phyloP scores from a whole-genome alignment of 2,888 invertebrate genomes.

The Idaea straminata region DNA sequence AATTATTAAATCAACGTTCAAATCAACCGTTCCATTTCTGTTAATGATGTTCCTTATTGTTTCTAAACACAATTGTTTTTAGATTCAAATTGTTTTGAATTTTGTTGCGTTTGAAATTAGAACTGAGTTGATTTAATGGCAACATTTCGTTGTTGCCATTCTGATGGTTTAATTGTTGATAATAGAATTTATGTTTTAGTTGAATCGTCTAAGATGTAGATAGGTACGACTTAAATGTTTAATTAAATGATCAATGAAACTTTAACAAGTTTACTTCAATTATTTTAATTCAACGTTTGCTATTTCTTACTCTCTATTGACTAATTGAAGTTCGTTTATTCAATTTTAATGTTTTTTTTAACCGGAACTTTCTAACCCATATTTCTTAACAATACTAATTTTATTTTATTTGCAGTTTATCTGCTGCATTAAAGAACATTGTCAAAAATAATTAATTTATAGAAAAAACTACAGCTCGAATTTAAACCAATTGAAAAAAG shows the following conservation, averaged over 20 bases:
- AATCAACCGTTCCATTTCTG: slow-evolving; percentile 1
- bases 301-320: neutral
- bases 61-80: neutral
- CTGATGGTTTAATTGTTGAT: neutral
- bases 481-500: no score
- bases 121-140: neutral
- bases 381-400: neutral
- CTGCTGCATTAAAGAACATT: no score
- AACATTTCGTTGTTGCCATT: neutral
- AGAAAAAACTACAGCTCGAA: no score
- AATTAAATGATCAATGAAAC: neutral
- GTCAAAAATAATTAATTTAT: no score
- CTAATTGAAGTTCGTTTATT: neutral
- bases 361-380: neutral
- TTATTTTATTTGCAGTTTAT: no score
- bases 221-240: neutral
- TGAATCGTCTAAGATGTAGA: neutral
- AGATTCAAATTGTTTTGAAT: neutral
- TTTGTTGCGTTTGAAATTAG: slow-evolving; percentile 1
- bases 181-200: neutral
- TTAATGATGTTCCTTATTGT: neutral
- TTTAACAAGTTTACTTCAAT: neutral
- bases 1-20: slow-evolving; percentile 16
- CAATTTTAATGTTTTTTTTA: neutral
- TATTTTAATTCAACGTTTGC: neutral